A percentile compares a stretch with the other conserved stretches of the same genome.
Evolutionary conservation across 1,140 invertebrate genomes (phyloP).

Genomic region (Radopholus similis): DNA sequence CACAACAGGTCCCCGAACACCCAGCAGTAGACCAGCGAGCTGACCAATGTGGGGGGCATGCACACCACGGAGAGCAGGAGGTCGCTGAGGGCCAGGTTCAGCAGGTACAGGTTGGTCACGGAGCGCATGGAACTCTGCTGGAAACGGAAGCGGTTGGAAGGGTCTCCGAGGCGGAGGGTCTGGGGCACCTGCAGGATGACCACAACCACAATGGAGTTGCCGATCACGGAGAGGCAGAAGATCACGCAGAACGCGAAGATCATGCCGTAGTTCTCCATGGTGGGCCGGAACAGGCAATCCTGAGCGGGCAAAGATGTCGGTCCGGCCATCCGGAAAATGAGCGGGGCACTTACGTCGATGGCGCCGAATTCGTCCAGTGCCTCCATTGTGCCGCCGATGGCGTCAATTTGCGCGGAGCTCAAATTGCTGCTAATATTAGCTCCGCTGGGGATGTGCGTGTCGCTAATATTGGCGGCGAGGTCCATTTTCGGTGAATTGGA

Average conservation of each 20-base stretch:
- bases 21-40: slow-evolving; percentile 51
- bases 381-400: no score
- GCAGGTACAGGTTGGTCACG: slow-evolving; percentile 44
- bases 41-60: slow-evolving; percentile 49
- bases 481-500: no score
- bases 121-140: slow-evolving; percentile 48
- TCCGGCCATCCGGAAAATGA: no score
- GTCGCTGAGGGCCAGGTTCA: slow-evolving; percentile 48
- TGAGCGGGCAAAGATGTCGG: background rate
- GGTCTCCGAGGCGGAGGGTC: background rate
- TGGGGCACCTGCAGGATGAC: slow-evolving; percentile 45
- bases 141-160: background rate
- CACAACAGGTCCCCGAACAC: slow-evolving; percentile 50
- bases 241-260: slow-evolving; percentile 36
- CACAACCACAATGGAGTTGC: slow-evolving; percentile 48
- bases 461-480: no score
- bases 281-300: slow-evolving; percentile 17
- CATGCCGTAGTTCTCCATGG: slow-evolving; percentile 44
- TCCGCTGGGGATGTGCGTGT: no score
- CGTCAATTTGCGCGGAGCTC: no score
- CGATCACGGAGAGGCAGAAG: slow-evolving; percentile 45
- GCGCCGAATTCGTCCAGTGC: no score
- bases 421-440: no score
- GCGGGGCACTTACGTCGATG: no score
- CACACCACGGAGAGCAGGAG: slow-evolving; percentile 43